These are phyloP conservation scores for Tenebrio molitor DNA, from an alignment of 1,140 invertebrate genomes.

Conservation along the genomic window DNA sequence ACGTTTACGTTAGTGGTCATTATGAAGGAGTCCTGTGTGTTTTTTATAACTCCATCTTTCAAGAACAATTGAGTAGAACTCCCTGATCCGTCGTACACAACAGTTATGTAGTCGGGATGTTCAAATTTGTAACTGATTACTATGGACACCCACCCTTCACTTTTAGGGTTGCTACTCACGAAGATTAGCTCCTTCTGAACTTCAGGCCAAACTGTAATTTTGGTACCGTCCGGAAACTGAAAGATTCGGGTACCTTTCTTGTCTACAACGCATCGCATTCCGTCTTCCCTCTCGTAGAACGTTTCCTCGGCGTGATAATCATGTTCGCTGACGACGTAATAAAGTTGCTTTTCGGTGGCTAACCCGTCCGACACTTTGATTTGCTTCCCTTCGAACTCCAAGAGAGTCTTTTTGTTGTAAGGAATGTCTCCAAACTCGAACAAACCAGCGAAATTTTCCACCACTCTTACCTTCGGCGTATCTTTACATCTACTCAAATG, in stretches of 20 bases:
- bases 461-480: slow-evolving; percentile 42
- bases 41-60: slow-evolving; percentile 10
- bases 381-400: slow-evolving; percentile 53
- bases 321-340: slow-evolving; percentile 48
- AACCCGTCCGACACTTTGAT: slow-evolving; percentile 43
- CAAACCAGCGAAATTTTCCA: slow-evolving; percentile 41
- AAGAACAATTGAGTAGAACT: not conserved
- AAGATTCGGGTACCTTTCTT: slow-evolving; percentile 44
- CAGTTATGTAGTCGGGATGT: not conserved
- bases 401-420: slow-evolving; percentile 47
- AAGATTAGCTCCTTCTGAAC: not conserved
- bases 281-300: slow-evolving; percentile 52
- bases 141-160: slow-evolving; percentile 14
- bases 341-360: slow-evolving; percentile 49
- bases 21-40: not conserved
- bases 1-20: not conserved
- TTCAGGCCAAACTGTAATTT: slow-evolving; percentile 9
- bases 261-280: slow-evolving; percentile 46
- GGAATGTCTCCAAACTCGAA: slow-evolving; percentile 49
- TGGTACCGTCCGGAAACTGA: slow-evolving; percentile 17
- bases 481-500: slow-evolving; percentile 45
- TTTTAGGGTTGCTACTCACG: not conserved
- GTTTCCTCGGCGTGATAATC: slow-evolving; percentile 53
- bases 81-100: not conserved
- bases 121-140: slow-evolving; percentile 7